phyloP scores from a whole-genome alignment of 2,797 vertebrate genomes.

The Vespertilio murinus region DNA sequence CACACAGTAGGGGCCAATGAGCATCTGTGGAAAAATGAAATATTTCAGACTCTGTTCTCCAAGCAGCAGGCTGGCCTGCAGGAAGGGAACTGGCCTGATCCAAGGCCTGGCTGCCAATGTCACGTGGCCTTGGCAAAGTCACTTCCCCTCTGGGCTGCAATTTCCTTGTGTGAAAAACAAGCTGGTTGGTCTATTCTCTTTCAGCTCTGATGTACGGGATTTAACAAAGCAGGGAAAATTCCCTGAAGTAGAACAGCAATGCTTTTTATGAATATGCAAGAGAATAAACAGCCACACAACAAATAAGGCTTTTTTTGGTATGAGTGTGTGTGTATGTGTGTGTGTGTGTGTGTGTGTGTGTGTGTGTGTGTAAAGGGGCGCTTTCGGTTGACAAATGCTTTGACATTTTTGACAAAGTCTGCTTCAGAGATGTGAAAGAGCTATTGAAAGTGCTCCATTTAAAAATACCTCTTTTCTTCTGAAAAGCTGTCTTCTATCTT shows the following conservation, averaged over 20 bases:
- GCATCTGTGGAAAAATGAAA: background rate
- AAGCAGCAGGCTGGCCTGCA: background rate
- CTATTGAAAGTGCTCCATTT: background rate
- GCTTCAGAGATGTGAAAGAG: background rate
- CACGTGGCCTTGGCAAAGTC: background rate
- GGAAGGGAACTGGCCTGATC: background rate
- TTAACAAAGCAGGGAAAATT: background rate
- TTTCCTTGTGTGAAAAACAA: background rate
- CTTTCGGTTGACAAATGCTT: background rate
- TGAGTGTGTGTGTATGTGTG: too few relatives aligned
- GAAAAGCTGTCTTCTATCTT: slow-evolving; percentile 60
- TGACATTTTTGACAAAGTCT: slow-evolving; percentile 33
- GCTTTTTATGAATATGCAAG: background rate
- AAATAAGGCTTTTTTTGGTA: background rate
- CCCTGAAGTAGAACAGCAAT: background rate
- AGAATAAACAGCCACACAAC: background rate
- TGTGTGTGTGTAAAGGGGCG: too few relatives aligned
- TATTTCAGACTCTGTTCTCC: background rate
- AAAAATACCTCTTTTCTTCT: slow-evolving; percentile 6
- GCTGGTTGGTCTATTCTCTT: background rate
- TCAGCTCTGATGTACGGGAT: background rate
- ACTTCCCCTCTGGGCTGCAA: background rate
- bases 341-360: too few relatives aligned
- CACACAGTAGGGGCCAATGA: background rate
- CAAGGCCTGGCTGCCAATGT: background rate